phyloP scores from a whole-genome alignment of 2,113 vertebrate genomes.

The Tachysurus vachellii region DNA sequence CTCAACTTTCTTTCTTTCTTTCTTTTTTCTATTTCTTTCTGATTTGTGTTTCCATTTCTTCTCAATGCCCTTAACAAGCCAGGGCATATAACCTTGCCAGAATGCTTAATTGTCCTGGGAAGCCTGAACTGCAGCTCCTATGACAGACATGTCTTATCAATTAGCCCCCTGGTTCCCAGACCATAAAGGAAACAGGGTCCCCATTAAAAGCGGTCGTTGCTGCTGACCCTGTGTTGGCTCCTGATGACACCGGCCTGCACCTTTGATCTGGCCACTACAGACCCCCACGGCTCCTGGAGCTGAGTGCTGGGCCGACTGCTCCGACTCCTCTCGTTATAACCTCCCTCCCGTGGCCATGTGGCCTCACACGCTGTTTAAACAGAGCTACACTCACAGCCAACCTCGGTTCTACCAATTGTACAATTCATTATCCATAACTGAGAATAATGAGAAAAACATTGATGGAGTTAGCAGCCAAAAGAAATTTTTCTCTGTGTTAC shows the following conservation, averaged over 20 bases:
- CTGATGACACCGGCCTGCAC: slow-evolving; percentile 59
- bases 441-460: background rate
- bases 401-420: background rate
- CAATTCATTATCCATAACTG: slow-evolving; percentile 7
- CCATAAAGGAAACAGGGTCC: slow-evolving; percentile 62
- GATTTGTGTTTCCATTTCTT: background rate
- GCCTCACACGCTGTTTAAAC: background rate
- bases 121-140: slow-evolving; percentile 33
- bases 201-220: slow-evolving; percentile 59
- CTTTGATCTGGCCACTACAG: slow-evolving; percentile 64
- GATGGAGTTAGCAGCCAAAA: background rate
- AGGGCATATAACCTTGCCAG: slow-evolving; percentile 32
- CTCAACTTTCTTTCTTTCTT: background rate
- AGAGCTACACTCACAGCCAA: background rate
- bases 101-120: slow-evolving; percentile 54
- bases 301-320: slow-evolving; percentile 47
- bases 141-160: slow-evolving; percentile 59
- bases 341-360: slow-evolving; percentile 6
- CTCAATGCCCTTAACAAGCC: background rate
- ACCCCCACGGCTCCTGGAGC: slow-evolving; percentile 49
- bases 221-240: slow-evolving; percentile 58
- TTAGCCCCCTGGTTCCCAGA: slow-evolving; percentile 54
- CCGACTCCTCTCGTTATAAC: slow-evolving; percentile 44
- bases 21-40: background rate
- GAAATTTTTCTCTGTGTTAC: background rate